Conservation (phyloP, 1,140 invertebrate genomes). For the Phocides pigmalion region DNA sequence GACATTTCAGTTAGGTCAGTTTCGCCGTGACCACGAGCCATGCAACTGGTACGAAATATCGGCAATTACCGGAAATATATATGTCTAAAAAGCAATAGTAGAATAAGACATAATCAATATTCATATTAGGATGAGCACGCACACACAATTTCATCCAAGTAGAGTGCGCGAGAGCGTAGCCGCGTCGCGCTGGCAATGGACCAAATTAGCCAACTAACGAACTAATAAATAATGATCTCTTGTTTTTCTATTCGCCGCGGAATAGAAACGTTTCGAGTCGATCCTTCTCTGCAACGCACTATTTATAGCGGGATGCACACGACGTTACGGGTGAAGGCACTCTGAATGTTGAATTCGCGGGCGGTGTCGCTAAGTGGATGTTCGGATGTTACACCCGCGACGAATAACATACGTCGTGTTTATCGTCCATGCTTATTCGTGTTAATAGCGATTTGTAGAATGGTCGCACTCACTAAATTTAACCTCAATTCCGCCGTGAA, state of each 20-base stretch:
- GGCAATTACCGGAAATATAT: too few species aligned
- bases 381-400: constrained; percentile 41
- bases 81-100: background rate
- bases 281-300: constrained; percentile 65
- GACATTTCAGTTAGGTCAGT: too few species aligned
- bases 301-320: constrained; percentile 77
- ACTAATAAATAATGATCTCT: constrained; percentile 83
- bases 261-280: constrained; percentile 73
- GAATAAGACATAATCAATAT: constrained; percentile 49
- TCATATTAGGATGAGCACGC: constrained; percentile 49
- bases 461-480: constrained; percentile 72
- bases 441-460: constrained; percentile 71
- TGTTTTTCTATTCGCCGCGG: constrained; percentile 79
- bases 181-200: constrained; percentile 68
- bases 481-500: constrained; percentile 69
- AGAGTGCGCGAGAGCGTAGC: constrained; percentile 69
- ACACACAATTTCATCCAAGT: constrained; percentile 71
- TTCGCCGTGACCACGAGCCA: too few species aligned
- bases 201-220: constrained; percentile 81
- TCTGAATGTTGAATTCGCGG: constrained; percentile 74
- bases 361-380: constrained; percentile 43
- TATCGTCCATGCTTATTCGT: constrained; percentile 58
- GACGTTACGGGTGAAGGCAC: constrained; percentile 80
- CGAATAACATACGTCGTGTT: constrained; percentile 60
- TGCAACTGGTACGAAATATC: too few species aligned